Evolutionary conservation across 2,113 vertebrate species (phyloP).

Genomic region (Heptranchias perlo): DNA sequence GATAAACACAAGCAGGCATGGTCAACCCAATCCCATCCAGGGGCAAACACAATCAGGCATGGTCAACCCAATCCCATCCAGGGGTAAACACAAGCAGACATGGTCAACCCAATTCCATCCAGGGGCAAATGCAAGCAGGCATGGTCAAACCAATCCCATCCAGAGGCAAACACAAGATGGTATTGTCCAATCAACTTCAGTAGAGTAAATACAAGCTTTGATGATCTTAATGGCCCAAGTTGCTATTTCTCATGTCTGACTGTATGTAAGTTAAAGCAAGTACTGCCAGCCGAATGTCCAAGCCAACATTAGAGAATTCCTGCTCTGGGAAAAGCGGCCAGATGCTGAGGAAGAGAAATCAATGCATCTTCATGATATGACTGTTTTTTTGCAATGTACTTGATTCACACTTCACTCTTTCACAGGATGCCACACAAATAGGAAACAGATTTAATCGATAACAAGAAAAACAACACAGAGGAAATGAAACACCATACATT

Average conservation of each 20-base stretch:
- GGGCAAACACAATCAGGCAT: too few species aligned
- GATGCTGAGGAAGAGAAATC: not conserved
- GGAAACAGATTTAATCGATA: not conserved
- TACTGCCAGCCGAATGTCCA: not conserved
- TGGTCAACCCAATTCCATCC: not conserved
- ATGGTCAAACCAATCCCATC: not conserved
- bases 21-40: not conserved
- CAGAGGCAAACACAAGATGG: not conserved
- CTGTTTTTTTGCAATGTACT: not conserved
- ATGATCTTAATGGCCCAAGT: too few species aligned
- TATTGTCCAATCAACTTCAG: not conserved
- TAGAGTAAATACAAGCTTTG: too few species aligned
- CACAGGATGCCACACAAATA: not conserved
- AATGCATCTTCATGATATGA: not conserved
- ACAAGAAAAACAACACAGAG: not conserved
- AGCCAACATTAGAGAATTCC: not conserved
- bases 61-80: not conserved
- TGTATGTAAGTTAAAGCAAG: not conserved
- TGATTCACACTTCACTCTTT: not conserved
- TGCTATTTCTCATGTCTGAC: too few species aligned
- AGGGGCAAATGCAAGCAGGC: not conserved
- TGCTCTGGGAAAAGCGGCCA: not conserved
- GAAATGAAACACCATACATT: not conserved
- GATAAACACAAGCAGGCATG: too few species aligned
- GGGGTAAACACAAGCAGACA: not conserved